Conservation (phyloP, 2,113 vertebrate species). For the Nannobrachium achirus region DNA sequence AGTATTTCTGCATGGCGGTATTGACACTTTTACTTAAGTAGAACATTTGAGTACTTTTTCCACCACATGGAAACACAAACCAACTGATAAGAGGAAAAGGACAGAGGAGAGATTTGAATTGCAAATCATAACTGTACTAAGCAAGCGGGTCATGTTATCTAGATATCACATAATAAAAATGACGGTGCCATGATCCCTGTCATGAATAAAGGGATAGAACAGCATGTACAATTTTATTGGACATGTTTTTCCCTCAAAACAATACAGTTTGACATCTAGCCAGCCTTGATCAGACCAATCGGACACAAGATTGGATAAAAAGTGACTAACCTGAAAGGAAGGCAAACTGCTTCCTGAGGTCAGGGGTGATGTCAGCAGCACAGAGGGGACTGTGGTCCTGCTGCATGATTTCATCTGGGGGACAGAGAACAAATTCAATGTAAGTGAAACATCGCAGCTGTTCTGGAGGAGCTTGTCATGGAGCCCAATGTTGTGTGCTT, state of each 20-base stretch:
- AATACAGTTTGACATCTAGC: no score
- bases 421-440: constrained; percentile 3
- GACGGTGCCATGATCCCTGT: not conserved
- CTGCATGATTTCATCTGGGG: constrained; percentile 97
- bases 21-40: no score
- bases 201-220: not conserved
- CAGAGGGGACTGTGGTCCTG: constrained; percentile 88
- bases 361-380: constrained; percentile 90
- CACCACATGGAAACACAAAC: not conserved
- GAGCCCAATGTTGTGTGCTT: no score
- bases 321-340: constrained; percentile 89
- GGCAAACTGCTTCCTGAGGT: constrained; percentile 93
- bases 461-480: no score
- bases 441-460: constrained; percentile 9
- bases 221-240: no score
- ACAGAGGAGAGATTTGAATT: constrained; percentile 52
- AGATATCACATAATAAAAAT: constrained; percentile 6
- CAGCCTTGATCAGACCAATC: no score
- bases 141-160: constrained; percentile 16
- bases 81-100: constrained; percentile 36
- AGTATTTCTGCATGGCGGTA: no score
- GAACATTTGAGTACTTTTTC: no score
- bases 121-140: constrained; percentile 37
- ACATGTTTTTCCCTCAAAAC: no score
- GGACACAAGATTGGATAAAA: no score